Conservation (phyloP, 2,888 invertebrate species). For the Pollenia amentaria region DNA sequence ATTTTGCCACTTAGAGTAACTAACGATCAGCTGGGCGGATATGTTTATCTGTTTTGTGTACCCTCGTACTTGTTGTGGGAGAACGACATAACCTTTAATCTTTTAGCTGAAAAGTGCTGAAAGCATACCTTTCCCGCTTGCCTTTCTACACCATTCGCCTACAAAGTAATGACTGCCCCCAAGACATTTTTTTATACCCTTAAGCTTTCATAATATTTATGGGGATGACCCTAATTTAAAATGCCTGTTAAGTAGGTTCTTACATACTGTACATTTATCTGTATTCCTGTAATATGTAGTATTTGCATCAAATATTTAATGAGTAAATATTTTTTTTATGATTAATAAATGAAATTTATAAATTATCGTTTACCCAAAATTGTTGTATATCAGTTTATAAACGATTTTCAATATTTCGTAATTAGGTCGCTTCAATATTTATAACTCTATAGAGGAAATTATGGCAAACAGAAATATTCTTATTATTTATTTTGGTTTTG, state of each 20-base stretch:
- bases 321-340: conserved; percentile 31
- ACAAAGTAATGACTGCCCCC: too few relatives aligned
- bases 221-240: neutral
- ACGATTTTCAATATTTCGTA: conserved; percentile 19
- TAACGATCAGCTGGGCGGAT: too few relatives aligned
- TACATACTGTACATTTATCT: neutral
- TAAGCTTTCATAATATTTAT: too few relatives aligned
- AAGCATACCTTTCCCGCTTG: too few relatives aligned
- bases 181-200: too few relatives aligned
- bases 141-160: too few relatives aligned
- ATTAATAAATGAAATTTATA: conserved; percentile 55
- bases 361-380: conserved; percentile 25
- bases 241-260: neutral
- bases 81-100: too few relatives aligned
- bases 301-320: conserved; percentile 29
- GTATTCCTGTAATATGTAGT: neutral
- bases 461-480: neutral
- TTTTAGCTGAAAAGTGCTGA: too few relatives aligned
- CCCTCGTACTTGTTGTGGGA: too few relatives aligned
- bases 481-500: neutral
- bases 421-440: conserved; percentile 8
- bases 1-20: too few relatives aligned
- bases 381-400: conserved; percentile 6
- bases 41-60: too few relatives aligned
- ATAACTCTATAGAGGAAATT: neutral